Evolutionary conservation across 1,140 invertebrate species (phyloP), one percentile per base, ranked within the genome.

Genomic region (Phymastichus coffea): DNA sequence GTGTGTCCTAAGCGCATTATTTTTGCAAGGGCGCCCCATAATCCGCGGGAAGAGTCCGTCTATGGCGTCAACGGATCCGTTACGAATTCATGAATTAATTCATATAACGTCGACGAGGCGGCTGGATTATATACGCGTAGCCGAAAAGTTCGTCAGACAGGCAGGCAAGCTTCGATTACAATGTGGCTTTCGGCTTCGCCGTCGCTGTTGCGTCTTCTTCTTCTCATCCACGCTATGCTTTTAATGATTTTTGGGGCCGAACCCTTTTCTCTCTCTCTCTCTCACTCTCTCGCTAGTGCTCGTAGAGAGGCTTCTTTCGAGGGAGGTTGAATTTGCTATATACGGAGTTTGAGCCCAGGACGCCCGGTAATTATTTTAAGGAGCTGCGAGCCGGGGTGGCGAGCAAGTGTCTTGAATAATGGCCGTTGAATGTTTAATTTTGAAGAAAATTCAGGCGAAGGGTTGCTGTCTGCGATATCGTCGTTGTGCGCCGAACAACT

Each of bases 171-270:
- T 57, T 57, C 56, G 56, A 57, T 57, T 57, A 57, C 56, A 49
- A 30, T 41, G 30, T 20, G 22, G 46, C 46, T 48, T 48, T 23
- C 46, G 48, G 28, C 28, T 33, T 33, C n/a, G 28, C 12, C 28
- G 28, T 33, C 30, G 48, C 48, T 30, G 19, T 2, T 22, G 30
- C 22, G 10, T 59, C 48, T 59, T 52, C 22, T 52, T 52, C 40
- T 59, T 52, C 48, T n/a, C n/a, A n/a, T 23, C 35, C 20, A n/a
- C 22, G 17, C 49, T 33, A 12, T 12, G 28, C 12, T 79, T 79
- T 79, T 79, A 79, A 79, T 79, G 77, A 79, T 79, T 79, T 79
- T 79, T 77, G 75, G 76, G 75, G 76, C 37, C n/a, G 40, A 59
- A 52, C 48, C 48, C 48, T 52, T 52, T 49, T 52, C 56, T 26